phyloP scores from a whole-genome alignment of 2,888 invertebrate species.

The Kuschelorhynchus macadamiae region DNA sequence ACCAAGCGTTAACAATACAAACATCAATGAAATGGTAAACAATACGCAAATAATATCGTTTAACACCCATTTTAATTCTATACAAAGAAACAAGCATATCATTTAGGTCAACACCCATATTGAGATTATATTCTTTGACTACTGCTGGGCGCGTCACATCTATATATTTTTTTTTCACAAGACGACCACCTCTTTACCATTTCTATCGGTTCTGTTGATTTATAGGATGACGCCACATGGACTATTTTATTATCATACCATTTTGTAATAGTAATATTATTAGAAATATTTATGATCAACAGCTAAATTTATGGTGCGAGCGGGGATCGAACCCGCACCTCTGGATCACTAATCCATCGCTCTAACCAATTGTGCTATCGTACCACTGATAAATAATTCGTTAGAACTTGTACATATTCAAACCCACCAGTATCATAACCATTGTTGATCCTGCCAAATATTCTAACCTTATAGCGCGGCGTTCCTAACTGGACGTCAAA shows the following conservation, averaged over 20 bases:
- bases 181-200: conserved; percentile 16
- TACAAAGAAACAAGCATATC: conserved; percentile 13
- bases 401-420: too few species aligned
- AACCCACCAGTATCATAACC: too few species aligned
- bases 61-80: not conserved
- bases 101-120: conserved; percentile 1
- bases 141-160: not conserved
- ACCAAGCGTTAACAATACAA: not conserved
- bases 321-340: too few species aligned
- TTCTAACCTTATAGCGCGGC: too few species aligned
- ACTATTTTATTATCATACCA: conserved; percentile 20
- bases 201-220: conserved; percentile 15
- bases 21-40: conserved; percentile 7
- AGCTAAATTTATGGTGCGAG: too few species aligned
- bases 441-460: too few species aligned
- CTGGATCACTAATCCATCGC: too few species aligned
- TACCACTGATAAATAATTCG: too few species aligned
- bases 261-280: not conserved
- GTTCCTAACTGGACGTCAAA: too few species aligned
- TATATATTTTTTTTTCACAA: not conserved
- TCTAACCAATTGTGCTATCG: too few species aligned
- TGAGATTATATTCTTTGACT: conserved; percentile 4
- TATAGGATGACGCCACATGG: conserved; percentile 13
- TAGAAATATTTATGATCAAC: too few species aligned
- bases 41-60: conserved; percentile 10